Percentiles rank a stretch among this genome's conserved stretches.
Conservation (phyloP, 2,888 invertebrate species). For the Cantharis nigra region DNA sequence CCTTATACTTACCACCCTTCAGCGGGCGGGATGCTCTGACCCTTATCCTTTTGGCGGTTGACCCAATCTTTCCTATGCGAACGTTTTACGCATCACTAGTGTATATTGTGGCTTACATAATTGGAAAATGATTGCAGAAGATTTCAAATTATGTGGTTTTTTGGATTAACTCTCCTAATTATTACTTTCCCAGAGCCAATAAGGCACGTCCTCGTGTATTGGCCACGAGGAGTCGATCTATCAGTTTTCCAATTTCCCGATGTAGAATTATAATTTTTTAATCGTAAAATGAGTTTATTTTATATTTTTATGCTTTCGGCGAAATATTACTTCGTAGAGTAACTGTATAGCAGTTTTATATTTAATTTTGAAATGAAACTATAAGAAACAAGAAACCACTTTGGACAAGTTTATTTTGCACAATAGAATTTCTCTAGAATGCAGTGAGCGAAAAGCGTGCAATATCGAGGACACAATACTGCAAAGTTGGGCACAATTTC, state of each 20-base stretch:
- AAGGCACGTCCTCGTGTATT: not conserved
- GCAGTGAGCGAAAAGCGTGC: slow-evolving; percentile 26
- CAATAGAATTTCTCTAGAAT: slow-evolving; percentile 19
- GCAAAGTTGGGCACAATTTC: slow-evolving; percentile 37
- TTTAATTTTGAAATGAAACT: not conserved
- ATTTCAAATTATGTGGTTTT: slow-evolving; percentile 21
- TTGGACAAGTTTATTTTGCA: slow-evolving; percentile 20
- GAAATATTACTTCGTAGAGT: not conserved
- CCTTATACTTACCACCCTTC: slow-evolving; percentile 30
- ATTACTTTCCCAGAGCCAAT: not conserved
- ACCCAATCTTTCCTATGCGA: slow-evolving; percentile 26
- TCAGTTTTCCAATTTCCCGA: no score
- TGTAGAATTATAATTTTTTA: no score
- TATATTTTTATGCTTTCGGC: not conserved
- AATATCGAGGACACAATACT: slow-evolving; percentile 38
- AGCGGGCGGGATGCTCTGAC: slow-evolving; percentile 18
- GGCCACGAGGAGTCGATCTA: not conserved
- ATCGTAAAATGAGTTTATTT: not conserved
- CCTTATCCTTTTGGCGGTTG: slow-evolving; percentile 20
- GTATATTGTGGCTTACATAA: slow-evolving; percentile 17
- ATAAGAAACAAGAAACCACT: slow-evolving; percentile 2
- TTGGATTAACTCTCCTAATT: not conserved
- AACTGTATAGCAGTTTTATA: not conserved
- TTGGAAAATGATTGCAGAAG: slow-evolving; percentile 16
- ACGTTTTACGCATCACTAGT: slow-evolving; percentile 22